phyloP scores from a whole-genome alignment of 2,888 invertebrate species.

The Neoascia interrupta region DNA sequence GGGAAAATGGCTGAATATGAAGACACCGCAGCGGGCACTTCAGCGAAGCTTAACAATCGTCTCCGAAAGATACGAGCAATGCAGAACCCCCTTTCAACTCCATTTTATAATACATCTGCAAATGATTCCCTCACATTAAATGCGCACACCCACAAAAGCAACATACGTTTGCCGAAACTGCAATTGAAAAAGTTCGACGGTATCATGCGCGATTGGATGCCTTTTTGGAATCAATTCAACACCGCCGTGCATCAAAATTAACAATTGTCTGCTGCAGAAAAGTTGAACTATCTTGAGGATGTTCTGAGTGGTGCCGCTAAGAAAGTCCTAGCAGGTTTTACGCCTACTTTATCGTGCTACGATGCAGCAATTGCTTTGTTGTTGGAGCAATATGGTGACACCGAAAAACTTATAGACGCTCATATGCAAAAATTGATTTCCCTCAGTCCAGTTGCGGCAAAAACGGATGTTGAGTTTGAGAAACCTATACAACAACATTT shows the following conservation, averaged over 20 bases:
- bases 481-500: background rate
- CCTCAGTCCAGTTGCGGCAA: background rate
- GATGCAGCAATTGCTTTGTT: background rate
- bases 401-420: background rate
- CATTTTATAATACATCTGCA: background rate
- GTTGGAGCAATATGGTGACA: slow-evolving; percentile 6
- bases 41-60: slow-evolving; percentile 1
- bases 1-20: slow-evolving; percentile 26
- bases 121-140: background rate
- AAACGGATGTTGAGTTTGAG: background rate
- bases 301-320: background rate
- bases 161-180: background rate
- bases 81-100: background rate
- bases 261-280: background rate
- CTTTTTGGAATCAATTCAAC: slow-evolving; percentile 2
- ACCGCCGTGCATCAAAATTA: background rate
- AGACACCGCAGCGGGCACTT: background rate
- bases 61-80: slow-evolving; percentile 2
- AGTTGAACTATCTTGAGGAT: background rate
- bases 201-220: background rate
- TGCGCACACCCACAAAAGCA: background rate
- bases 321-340: background rate
- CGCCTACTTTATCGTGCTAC: background rate
- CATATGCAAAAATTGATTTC: slow-evolving; percentile 10
- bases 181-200: background rate